Percentiles rank a stretch among this genome's conserved stretches.
These are phyloP conservation scores for Dromiciops gliroides DNA, from an alignment of 2,113 vertebrate genomes.

Conservation along the genomic window DNA sequence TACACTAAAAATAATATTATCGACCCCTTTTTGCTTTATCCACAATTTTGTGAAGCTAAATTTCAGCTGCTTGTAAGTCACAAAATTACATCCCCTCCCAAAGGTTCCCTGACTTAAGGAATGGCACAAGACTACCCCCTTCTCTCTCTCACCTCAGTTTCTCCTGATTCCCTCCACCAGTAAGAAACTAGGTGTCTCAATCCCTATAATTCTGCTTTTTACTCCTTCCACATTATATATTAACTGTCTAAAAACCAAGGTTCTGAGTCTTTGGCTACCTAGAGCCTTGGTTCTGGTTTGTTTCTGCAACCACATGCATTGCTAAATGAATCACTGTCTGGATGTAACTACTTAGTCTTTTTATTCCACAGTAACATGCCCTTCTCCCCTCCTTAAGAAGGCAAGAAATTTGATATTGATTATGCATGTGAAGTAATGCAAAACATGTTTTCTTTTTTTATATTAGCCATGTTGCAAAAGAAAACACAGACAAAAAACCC, in stretches of 20 bases:
- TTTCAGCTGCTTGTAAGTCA: not conserved
- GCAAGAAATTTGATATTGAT: not conserved
- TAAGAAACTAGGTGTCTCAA: not conserved
- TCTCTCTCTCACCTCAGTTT: not conserved
- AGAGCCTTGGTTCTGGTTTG: not conserved
- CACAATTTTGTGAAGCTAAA: not conserved
- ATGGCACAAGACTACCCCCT: not conserved
- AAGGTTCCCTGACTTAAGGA: not conserved
- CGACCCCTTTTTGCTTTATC: not conserved
- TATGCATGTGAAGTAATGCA: not conserved
- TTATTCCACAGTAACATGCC: not conserved
- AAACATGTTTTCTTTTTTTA: not conserved
- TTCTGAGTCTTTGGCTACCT: not conserved
- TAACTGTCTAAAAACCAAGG: no score
- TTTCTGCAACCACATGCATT: not conserved
- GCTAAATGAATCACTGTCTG: not conserved
- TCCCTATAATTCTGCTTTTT: not conserved
- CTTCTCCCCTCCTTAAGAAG: not conserved
- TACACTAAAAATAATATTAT: not conserved
- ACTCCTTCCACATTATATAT: not conserved
- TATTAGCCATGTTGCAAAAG: not conserved
- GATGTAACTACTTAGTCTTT: not conserved
- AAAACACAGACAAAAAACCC: not conserved
- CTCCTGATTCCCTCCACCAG: not conserved
- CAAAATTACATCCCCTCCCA: not conserved